phyloP scores from a whole-genome alignment of 2,888 invertebrate genomes.

The Leptarthrus brevirostris region DNA sequence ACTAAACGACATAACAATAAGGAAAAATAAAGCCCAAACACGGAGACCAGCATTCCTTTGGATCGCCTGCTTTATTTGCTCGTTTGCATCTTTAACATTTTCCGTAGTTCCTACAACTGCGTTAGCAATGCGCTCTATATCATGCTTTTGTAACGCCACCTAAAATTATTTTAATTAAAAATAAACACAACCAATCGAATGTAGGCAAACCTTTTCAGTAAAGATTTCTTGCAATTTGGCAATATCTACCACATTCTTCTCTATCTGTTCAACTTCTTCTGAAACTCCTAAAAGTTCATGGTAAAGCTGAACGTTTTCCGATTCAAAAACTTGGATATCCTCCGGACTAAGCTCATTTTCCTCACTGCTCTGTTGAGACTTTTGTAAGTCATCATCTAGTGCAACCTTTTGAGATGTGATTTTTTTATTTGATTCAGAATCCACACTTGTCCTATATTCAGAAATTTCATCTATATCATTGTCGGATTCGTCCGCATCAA shows the following conservation, averaged over 20 bases:
- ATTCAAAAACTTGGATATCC: constrained; percentile 92
- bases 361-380: constrained; percentile 63
- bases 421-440: constrained; percentile 56
- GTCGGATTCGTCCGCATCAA: constrained; percentile 55
- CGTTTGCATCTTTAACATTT: constrained; percentile 96
- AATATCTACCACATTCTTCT: constrained; percentile 94
- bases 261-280: constrained; percentile 91
- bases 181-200: no score
- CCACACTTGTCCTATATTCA: constrained; percentile 29
- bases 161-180: constrained; percentile 60
- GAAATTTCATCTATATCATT: constrained; percentile 54
- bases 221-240: constrained; percentile 95
- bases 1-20: constrained; percentile 95
- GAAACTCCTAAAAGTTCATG: constrained; percentile 89
- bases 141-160: constrained; percentile 92
- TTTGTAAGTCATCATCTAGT: constrained; percentile 58
- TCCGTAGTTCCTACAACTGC: constrained; percentile 93
- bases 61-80: constrained; percentile 96
- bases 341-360: constrained; percentile 82
- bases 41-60: constrained; percentile 95
- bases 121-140: constrained; percentile 89
- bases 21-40: constrained; percentile 94
- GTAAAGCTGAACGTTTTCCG: constrained; percentile 88
- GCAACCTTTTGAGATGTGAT: constrained; percentile 62
- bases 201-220: constrained; percentile 83